phyloP scores from a whole-genome alignment of 2,113 vertebrate species.

The Gallinago media region DNA sequence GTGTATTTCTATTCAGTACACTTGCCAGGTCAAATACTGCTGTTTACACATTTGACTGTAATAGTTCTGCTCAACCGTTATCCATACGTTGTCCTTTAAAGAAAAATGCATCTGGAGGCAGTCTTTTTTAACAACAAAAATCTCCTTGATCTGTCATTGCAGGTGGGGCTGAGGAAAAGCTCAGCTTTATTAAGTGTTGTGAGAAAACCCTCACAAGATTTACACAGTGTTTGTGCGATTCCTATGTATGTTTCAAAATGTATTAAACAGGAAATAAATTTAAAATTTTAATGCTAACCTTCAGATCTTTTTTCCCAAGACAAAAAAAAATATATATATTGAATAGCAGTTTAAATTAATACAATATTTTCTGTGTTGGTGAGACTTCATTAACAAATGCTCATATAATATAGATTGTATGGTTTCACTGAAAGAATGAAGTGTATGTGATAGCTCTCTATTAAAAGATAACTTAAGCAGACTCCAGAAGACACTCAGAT shows the following conservation, averaged over 20 bases:
- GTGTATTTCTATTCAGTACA: background rate
- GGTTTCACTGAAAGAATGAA: background rate
- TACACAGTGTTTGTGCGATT: background rate
- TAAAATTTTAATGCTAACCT: background rate
- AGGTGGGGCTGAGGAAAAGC: background rate
- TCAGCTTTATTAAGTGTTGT: background rate
- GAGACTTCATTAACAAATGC: conserved; percentile 11
- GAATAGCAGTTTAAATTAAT: background rate
- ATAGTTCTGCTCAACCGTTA: background rate
- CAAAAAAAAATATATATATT: background rate
- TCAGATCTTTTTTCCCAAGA: background rate
- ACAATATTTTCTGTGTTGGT: background rate
- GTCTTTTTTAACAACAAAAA: background rate
- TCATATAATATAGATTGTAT: background rate
- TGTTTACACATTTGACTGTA: background rate
- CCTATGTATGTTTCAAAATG: background rate
- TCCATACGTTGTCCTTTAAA: background rate
- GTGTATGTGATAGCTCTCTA: background rate
- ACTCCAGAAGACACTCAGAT: background rate
- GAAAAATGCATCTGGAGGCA: background rate
- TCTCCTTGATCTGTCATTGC: conserved; percentile 24
- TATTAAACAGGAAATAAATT: background rate
- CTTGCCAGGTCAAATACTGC: background rate
- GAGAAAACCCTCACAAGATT: conserved; percentile 5
- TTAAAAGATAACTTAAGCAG: conserved; percentile 8